Conservation (phyloP, 2,888 invertebrate species). For the Teleiodes luculella region DNA sequence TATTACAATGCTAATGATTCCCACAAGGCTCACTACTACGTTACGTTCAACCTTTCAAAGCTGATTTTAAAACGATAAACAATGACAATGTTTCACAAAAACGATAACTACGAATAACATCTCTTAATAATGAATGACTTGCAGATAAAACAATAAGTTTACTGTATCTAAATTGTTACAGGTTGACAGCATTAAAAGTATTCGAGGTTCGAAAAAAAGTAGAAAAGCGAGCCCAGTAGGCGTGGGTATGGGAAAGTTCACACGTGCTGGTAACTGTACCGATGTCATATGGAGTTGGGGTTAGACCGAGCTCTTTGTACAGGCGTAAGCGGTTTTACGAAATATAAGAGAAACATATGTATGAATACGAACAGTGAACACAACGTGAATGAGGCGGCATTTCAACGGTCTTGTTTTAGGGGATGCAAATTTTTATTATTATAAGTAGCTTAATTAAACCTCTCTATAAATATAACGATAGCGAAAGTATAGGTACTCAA, state of each 20-base stretch:
- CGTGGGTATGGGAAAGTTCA: conserved; percentile 79
- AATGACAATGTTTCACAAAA: neutral
- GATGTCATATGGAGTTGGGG: conserved; percentile 38
- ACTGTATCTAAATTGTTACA: conserved; percentile 26
- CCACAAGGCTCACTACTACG: neutral
- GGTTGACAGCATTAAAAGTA: conserved; percentile 34
- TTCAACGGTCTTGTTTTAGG: too few species aligned
- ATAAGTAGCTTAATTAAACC: too few species aligned
- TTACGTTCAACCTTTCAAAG: neutral
- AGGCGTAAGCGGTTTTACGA: conserved; percentile 1
- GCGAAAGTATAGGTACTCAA: too few species aligned
- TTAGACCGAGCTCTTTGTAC: conserved; percentile 24
- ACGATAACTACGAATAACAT: neutral
- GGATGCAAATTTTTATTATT: too few species aligned
- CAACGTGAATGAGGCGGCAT: too few species aligned
- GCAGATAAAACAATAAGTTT: conserved; percentile 10
- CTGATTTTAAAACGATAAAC: neutral
- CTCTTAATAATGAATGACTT: conserved; percentile 3
- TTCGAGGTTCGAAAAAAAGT: conserved; percentile 49
- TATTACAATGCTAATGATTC: neutral
- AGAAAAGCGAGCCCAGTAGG: conserved; percentile 49
- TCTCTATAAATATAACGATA: too few species aligned
- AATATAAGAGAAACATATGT: too few species aligned
- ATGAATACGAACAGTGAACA: too few species aligned
- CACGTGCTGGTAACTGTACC: conserved; percentile 67